Conservation (phyloP, 92 coral and sea anemone species). For the Desmophyllum pertusum region DNA sequence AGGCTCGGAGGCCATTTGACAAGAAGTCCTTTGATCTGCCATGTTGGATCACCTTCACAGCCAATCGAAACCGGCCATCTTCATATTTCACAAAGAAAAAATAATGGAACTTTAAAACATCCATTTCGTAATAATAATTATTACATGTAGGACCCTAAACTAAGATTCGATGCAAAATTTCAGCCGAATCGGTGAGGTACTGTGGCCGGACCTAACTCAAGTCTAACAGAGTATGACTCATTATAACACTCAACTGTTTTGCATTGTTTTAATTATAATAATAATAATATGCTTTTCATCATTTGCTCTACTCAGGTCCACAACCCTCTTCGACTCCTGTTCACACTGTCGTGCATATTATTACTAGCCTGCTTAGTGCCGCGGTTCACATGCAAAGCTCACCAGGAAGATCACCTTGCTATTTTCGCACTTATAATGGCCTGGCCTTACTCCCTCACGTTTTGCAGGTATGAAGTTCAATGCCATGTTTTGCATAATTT, state of each 20-base stretch:
- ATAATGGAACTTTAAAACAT: too few relatives aligned
- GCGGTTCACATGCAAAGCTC: conserved; percentile 62
- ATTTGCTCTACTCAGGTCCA: conserved; percentile 56
- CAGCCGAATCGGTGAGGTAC: too few relatives aligned
- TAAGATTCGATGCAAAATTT: too few relatives aligned
- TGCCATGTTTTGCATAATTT: neutral
- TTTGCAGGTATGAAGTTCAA: conserved; percentile 68
- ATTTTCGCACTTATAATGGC: conserved; percentile 74
- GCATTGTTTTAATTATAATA: neutral
- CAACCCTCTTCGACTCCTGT: conserved; percentile 83
- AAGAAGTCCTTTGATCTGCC: too few relatives aligned
- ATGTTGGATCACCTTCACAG: too few relatives aligned
- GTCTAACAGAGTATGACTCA: too few relatives aligned
- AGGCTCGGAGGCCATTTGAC: too few relatives aligned
- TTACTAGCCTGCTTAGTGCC: conserved; percentile 58
- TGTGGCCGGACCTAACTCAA: too few relatives aligned
- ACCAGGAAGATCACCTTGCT: conserved; percentile 71
- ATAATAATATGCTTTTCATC: neutral
- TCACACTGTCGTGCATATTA: conserved; percentile 73
- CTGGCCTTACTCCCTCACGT: conserved; percentile 87
- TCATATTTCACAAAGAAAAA: too few relatives aligned
- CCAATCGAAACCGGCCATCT: too few relatives aligned
- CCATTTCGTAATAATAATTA: too few relatives aligned
- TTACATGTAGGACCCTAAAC: too few relatives aligned
- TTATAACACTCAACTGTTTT: neutral